A percentile compares a stretch with the other conserved stretches of the same genome.
Conservation (phyloP, 2,113 vertebrate species). For the Neolamprologus brichardi region DNA sequence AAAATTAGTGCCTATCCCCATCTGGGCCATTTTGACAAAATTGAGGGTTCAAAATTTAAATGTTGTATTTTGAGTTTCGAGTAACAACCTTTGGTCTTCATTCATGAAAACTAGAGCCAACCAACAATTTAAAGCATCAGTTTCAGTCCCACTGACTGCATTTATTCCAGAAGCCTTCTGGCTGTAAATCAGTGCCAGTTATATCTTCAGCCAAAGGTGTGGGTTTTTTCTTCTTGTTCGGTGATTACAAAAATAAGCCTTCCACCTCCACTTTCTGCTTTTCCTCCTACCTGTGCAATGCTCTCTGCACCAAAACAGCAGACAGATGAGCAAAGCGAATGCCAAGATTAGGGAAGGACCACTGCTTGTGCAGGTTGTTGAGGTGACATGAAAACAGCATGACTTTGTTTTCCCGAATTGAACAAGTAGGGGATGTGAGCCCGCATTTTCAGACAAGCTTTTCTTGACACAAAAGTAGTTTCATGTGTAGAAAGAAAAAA, state of each 20-base stretch:
- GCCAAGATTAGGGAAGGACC: not conserved
- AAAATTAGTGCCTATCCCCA: not conserved
- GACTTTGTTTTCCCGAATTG: not conserved
- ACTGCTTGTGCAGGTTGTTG: not conserved
- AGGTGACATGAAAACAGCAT: not conserved
- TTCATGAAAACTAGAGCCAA: not conserved
- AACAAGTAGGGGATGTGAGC: not conserved
- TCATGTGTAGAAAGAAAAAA: not conserved
- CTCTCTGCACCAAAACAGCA: not conserved
- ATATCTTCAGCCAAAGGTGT: not conserved
- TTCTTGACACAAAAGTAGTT: not conserved
- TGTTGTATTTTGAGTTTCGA: rapidly evolving
- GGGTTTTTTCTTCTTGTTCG: not conserved
- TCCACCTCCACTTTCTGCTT: not conserved
- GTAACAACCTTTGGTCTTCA: not conserved
- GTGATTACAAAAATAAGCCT: not conserved
- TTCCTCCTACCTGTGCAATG: not conserved
- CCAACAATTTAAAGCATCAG: not conserved
- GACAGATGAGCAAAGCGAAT: not conserved
- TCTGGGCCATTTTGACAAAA: not conserved
- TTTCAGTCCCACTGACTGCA: not conserved
- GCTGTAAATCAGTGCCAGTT: not conserved
- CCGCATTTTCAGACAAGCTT: not conserved
- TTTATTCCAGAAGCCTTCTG: not conserved
- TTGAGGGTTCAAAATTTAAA: not conserved